These are phyloP conservation scores for Stegophylla sp. DNA, from an alignment of 2,888 invertebrate species.

Conservation along the genomic window DNA sequence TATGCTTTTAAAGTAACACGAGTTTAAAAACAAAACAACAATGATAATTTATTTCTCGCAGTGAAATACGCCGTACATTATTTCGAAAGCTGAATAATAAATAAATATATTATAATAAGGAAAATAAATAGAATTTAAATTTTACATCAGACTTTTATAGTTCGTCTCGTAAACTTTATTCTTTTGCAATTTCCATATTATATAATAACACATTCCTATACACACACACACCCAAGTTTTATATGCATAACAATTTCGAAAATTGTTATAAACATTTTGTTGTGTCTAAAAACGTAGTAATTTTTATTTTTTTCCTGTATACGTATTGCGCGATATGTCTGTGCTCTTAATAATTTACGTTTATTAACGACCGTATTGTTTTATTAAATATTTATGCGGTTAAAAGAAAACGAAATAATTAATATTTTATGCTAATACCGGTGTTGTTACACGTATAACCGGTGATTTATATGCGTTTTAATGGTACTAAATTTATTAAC, in stretches of 20 bases:
- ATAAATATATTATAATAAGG: background rate
- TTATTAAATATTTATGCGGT: background rate
- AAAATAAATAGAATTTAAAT: slow-evolving; percentile 15
- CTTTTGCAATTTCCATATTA: background rate
- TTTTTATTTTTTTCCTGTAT: no score
- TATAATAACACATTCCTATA: background rate
- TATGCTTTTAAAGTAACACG: background rate
- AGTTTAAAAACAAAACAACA: background rate
- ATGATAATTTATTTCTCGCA: slow-evolving; percentile 7
- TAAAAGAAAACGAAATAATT: slow-evolving; percentile 10
- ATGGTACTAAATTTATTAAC: background rate
- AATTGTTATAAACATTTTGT: no score
- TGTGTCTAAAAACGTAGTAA: no score
- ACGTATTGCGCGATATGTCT: background rate
- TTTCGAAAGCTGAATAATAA: background rate
- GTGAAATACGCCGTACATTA: background rate
- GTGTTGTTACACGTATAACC: background rate
- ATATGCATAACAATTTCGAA: no score
- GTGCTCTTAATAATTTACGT: background rate
- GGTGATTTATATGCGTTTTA: background rate
- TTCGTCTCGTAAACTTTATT: background rate
- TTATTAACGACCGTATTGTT: background rate
- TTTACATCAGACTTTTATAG: background rate
- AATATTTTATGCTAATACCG: background rate
- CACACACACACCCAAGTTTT: background rate